Evolutionary conservation across 2,888 invertebrate species (phyloP).

Genomic region (Galerucella pusilla): DNA sequence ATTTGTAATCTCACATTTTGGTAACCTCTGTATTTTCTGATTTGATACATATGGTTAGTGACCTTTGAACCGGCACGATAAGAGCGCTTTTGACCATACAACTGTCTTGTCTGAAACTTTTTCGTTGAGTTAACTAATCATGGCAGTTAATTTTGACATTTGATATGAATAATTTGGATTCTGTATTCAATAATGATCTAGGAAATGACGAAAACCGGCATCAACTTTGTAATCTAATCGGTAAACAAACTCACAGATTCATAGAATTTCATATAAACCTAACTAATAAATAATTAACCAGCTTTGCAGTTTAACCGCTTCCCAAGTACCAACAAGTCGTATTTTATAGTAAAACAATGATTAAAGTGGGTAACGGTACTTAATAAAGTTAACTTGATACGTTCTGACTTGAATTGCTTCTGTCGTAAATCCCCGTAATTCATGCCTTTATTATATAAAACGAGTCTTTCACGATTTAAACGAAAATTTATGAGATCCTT

Average conservation of each 20-base stretch:
- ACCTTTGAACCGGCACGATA: too few relatives aligned
- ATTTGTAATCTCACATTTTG: too few relatives aligned
- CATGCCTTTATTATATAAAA: conserved; percentile 11
- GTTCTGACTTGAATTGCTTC: conserved; percentile 2
- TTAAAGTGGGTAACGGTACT: conserved; percentile 9
- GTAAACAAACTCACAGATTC: neutral
- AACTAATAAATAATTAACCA: neutral
- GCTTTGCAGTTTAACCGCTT: neutral
- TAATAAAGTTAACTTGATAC: conserved; percentile 9
- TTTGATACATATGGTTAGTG: too few relatives aligned
- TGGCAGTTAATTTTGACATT: too few relatives aligned
- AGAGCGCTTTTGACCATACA: too few relatives aligned
- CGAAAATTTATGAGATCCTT: conserved; percentile 5
- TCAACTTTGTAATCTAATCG: neutral
- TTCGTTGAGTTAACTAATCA: too few relatives aligned
- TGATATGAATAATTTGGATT: too few relatives aligned
- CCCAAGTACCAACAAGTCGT: conserved; percentile 1
- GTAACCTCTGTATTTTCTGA: too few relatives aligned
- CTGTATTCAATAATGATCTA: too few relatives aligned
- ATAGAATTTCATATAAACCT: too few relatives aligned
- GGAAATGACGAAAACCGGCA: too few relatives aligned
- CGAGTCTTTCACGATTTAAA: conserved; percentile 4
- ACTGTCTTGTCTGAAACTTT: too few relatives aligned
- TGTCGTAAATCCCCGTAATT: conserved; percentile 3
- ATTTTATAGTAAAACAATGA: conserved; percentile 15